phyloP scores from a whole-genome alignment of 2,113 vertebrate species.

The Tenrec ecaudatus region DNA sequence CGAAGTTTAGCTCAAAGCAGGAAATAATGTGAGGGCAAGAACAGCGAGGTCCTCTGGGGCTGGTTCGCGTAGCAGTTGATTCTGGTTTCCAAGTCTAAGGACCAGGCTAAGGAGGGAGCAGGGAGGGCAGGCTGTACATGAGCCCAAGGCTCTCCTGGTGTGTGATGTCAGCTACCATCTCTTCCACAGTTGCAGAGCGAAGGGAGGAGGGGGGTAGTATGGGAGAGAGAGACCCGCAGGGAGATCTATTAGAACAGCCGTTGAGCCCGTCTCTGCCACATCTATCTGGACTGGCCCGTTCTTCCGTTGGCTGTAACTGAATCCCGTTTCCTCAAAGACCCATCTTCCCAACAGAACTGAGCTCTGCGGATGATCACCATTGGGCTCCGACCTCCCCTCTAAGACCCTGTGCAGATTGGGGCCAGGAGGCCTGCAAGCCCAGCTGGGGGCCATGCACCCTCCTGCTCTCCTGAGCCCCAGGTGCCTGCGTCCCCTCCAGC shows the following conservation, averaged over 20 bases:
- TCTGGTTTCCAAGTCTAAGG: background rate
- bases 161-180: background rate
- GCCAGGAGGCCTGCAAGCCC: no score
- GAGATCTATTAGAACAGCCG: background rate
- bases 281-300: background rate
- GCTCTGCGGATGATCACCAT: background rate
- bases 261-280: background rate
- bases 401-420: no score
- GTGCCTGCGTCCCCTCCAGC: background rate
- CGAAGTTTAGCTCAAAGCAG: conserved; percentile 34
- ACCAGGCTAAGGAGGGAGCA: background rate
- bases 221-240: no score
- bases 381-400: no score
- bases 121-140: no score
- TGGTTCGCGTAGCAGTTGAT: background rate
- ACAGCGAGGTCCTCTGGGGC: background rate
- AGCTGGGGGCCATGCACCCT: rapidly evolving
- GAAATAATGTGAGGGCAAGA: background rate
- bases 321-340: background rate
- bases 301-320: background rate
- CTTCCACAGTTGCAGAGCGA: background rate
- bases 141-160: background rate
- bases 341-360: background rate
- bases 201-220: background rate
- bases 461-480: rapidly evolving